Evolutionary conservation across 2,888 invertebrate species (phyloP).

Genomic region (Nomada lathburiana): DNA sequence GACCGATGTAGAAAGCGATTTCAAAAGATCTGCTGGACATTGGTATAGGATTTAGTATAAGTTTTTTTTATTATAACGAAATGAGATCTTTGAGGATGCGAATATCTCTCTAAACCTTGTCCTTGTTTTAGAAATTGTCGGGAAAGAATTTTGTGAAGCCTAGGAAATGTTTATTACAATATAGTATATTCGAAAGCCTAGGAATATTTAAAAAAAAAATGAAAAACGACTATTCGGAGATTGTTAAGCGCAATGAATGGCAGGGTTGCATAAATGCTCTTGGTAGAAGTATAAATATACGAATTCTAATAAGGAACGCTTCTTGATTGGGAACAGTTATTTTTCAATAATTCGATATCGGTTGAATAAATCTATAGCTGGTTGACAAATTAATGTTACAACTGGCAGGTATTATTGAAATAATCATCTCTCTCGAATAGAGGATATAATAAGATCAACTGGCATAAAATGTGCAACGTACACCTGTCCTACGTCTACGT

Average conservation of each 20-base stretch:
- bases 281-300: too few relatives aligned
- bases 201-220: too few relatives aligned
- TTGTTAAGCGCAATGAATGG: too few relatives aligned
- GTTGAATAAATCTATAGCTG: neutral
- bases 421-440: too few relatives aligned
- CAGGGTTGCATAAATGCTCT: too few relatives aligned
- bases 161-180: too few relatives aligned
- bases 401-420: neutral
- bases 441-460: neutral
- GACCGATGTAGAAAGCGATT: constrained; percentile 12
- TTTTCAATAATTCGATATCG: neutral
- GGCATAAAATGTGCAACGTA: neutral
- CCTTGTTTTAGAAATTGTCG: too few relatives aligned
- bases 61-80: neutral
- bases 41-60: neutral
- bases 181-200: too few relatives aligned
- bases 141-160: too few relatives aligned
- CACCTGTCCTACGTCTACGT: neutral
- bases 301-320: neutral
- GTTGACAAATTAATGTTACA: neutral
- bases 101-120: too few relatives aligned
- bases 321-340: neutral
- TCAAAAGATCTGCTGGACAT: constrained; percentile 26
- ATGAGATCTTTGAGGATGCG: neutral
- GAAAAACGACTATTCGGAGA: too few relatives aligned